Conservation (phyloP, 2,888 invertebrate genomes). For the Ophonus ardosiacus region DNA sequence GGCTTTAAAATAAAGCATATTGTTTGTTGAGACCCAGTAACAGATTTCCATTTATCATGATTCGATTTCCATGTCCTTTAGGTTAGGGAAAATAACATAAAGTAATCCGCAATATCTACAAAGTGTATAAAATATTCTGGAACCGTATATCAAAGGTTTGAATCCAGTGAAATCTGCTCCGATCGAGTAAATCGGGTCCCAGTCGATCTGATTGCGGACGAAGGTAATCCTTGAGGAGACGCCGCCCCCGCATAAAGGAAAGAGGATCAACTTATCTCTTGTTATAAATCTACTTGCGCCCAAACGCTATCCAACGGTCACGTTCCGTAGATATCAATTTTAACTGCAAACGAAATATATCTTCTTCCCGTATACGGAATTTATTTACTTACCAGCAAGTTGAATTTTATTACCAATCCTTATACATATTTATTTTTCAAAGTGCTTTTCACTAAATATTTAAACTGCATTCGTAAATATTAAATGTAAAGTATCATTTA, state of each 20-base stretch:
- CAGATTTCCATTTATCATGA: conserved; percentile 38
- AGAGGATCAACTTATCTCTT: conserved; percentile 41
- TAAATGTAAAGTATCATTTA: too few relatives aligned
- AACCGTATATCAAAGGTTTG: conserved; percentile 28
- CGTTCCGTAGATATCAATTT: conserved; percentile 50
- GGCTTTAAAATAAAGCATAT: conserved; percentile 4
- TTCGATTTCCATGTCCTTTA: conserved; percentile 32
- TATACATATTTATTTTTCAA: background rate
- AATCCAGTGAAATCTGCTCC: conserved; percentile 23
- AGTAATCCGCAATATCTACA: conserved; percentile 43
- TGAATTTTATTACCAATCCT: conserved; percentile 1
- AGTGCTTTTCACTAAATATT: too few relatives aligned
- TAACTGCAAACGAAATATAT: conserved; percentile 39
- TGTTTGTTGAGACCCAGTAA: background rate
- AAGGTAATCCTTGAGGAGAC: conserved; percentile 14
- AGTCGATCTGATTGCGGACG: conserved; percentile 30
- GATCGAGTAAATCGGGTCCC: conserved; percentile 21
- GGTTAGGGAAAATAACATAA: conserved; percentile 3
- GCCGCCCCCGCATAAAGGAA: conserved; percentile 12
- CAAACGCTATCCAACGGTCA: conserved; percentile 37
- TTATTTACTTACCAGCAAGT: conserved; percentile 21
- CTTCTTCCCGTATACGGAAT: background rate
- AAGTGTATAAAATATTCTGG: conserved; percentile 34
- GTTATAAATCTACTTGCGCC: conserved; percentile 37
- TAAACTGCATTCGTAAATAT: too few relatives aligned